Percentiles rank a stretch among this genome's conserved stretches.
These are phyloP conservation scores for Scalopus aquaticus DNA, from an alignment of 2,113 vertebrate species.

Conservation along the genomic window DNA sequence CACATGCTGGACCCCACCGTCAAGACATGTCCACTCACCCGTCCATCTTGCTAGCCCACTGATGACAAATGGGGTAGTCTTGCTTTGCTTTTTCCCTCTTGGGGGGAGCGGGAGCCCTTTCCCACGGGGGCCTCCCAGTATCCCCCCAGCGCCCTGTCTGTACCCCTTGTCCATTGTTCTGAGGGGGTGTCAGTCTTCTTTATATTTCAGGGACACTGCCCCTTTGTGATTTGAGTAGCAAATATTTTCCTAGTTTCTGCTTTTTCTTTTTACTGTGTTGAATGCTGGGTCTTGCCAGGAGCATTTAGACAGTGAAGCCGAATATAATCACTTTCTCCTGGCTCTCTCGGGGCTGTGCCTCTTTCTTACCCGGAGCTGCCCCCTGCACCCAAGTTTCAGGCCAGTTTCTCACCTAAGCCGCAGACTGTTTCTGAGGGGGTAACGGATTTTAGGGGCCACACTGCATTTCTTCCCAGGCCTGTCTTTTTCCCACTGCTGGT, in stretches of 20 bases:
- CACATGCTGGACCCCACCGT: no score
- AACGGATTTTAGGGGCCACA: neutral
- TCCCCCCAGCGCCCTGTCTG: no score
- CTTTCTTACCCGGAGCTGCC: no score
- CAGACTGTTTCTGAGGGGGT: accelerated
- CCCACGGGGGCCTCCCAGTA: no score
- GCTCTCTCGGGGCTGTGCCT: neutral
- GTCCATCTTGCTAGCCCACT: no score
- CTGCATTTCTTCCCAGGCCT: neutral
- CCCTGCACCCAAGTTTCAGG: neutral
- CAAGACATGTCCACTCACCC: no score
- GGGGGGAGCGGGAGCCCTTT: no score
- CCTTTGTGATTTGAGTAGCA: neutral
- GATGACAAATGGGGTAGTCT: no score
- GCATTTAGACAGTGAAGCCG: neutral
- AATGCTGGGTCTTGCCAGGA: neutral
- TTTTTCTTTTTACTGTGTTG: neutral
- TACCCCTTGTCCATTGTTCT: accelerated
- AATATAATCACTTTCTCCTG: no score
- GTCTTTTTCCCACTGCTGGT: neutral
- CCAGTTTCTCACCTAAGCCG: neutral
- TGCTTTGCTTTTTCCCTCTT: no score
- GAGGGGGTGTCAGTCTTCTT: accelerated
- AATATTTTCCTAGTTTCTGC: neutral
- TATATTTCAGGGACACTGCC: neutral